Conservation (phyloP, 2,113 vertebrate species). For the Anser cygnoides region DNA sequence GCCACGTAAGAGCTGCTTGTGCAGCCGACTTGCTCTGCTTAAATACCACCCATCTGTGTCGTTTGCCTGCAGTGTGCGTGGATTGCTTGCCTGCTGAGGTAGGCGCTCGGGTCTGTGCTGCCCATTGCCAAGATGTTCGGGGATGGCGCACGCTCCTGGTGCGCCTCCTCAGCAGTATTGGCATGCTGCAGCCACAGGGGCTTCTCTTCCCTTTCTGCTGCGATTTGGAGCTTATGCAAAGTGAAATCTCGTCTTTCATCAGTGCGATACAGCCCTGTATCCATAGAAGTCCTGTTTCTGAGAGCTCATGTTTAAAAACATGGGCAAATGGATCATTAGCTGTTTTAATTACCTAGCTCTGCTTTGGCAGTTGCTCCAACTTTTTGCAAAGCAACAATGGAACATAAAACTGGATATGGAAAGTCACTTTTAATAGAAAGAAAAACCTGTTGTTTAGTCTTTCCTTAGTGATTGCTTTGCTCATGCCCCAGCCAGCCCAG, state of each 20-base stretch:
- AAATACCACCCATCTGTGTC: too few species aligned
- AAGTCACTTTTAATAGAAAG: neutral
- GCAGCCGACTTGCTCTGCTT: neutral
- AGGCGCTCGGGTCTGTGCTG: neutral
- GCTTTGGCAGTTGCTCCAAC: neutral
- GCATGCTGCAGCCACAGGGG: neutral
- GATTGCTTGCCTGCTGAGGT: neutral
- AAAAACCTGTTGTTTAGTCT: neutral
- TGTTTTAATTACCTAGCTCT: neutral
- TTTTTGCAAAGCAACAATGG: neutral
- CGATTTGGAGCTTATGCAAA: neutral
- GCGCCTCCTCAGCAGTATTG: too few species aligned
- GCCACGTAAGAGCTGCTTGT: neutral
- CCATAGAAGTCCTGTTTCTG: neutral
- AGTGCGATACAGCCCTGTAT: neutral
- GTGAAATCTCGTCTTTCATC: neutral
- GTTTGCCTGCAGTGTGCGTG: neutral
- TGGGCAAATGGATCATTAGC: neutral
- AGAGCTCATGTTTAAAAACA: neutral
- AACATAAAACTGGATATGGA: neutral
- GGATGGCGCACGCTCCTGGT: neutral
- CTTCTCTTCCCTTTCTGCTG: neutral
- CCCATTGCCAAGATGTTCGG: neutral
- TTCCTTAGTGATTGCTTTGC: neutral
- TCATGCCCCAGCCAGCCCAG: neutral